Conservation (phyloP, 2,797 vertebrate genomes). For the Malurus splendens region DNA sequence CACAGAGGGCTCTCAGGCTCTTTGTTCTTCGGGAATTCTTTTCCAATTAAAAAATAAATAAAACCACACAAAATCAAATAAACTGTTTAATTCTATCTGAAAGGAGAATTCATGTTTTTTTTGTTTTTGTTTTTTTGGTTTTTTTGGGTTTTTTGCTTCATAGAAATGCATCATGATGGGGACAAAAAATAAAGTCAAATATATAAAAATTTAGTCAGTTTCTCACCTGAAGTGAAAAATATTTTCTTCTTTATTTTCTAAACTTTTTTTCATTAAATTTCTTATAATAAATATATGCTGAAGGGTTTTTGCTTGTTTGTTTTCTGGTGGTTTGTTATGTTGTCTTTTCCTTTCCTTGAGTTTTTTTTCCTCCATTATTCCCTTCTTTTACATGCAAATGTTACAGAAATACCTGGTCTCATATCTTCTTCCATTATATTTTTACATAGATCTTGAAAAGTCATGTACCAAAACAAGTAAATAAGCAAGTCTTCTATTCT, state of each 20-base stretch:
- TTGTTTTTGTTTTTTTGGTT: too few species aligned
- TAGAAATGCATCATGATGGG: background rate
- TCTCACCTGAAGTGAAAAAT: background rate
- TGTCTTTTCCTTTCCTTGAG: fast-evolving
- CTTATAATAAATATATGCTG: background rate
- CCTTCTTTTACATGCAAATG: background rate
- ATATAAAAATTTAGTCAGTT: background rate
- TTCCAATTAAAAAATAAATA: background rate
- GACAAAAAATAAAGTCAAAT: background rate
- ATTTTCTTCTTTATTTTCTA: background rate
- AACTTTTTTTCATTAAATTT: background rate
- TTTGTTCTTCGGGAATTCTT: background rate
- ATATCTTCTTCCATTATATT: background rate
- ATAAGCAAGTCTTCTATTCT: background rate
- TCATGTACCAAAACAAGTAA: background rate
- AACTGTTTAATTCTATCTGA: too few species aligned
- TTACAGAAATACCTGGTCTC: background rate
- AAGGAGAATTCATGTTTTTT: too few species aligned
- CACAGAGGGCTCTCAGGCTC: background rate
- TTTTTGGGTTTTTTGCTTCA: too few species aligned
- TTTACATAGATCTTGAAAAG: background rate
- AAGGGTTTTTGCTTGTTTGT: background rate
- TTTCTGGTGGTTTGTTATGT: background rate
- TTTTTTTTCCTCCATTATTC: background rate
- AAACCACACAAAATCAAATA: background rate